Conservation (phyloP, 2,113 vertebrate genomes). For the Seriola rivoliana region DNA sequence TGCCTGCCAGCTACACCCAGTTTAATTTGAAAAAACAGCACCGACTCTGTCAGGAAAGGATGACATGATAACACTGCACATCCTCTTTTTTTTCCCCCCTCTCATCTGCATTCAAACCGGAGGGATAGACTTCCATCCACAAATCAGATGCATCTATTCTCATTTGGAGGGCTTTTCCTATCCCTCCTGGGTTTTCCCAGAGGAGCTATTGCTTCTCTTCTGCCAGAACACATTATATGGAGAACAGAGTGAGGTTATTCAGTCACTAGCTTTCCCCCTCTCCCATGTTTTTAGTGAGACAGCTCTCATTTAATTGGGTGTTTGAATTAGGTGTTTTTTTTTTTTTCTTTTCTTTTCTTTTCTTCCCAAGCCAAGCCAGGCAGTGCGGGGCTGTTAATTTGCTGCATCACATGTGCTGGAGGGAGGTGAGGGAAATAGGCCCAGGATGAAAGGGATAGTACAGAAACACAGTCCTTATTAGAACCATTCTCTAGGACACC, state of each 20-base stretch:
- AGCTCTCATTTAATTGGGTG: constrained; percentile 82
- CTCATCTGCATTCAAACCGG: constrained; percentile 72
- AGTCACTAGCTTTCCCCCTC: constrained; percentile 70
- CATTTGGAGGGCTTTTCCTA: constrained; percentile 76
- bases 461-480: constrained; percentile 74
- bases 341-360: constrained; percentile 47
- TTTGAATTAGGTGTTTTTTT: constrained; percentile 73
- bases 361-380: constrained; percentile 81
- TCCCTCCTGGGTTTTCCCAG: constrained; percentile 70
- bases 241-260: constrained; percentile 79
- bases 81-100: constrained; percentile 32
- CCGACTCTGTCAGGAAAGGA: constrained; percentile 45
- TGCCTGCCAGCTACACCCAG: constrained; percentile 33
- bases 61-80: constrained; percentile 54
- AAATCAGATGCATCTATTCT: constrained; percentile 80
- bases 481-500: constrained; percentile 69
- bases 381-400: constrained; percentile 78
- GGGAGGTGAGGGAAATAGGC: constrained; percentile 74
- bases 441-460: constrained; percentile 75
- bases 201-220: constrained; percentile 72
- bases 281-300: constrained; percentile 76
- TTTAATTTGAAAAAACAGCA: constrained; percentile 47
- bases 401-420: constrained; percentile 80
- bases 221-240: constrained; percentile 75
- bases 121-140: constrained; percentile 72